These are phyloP conservation scores for Drosophila mimetica DNA, from an alignment of 2,888 invertebrate genomes.

Conservation along the genomic window DNA sequence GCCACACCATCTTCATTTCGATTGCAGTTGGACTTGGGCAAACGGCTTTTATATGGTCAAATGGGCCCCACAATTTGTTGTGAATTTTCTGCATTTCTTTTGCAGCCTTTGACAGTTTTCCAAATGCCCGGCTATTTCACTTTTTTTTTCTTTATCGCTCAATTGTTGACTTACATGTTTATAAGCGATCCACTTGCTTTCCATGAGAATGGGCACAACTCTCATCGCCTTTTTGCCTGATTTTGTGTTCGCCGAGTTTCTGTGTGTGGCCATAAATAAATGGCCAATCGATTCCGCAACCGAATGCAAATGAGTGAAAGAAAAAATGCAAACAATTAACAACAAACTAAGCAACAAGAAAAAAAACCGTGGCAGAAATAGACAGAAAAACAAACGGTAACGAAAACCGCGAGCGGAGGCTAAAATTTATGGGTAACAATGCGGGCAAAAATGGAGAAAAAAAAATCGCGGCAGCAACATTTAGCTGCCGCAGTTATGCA, in stretches of 20 bases:
- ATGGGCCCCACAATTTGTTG: conserved; percentile 57
- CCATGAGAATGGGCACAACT: conserved; percentile 60
- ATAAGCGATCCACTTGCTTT: conserved; percentile 42
- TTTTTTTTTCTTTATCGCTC: conserved; percentile 49
- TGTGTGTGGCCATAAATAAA: conserved; percentile 57
- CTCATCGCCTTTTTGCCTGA: conserved; percentile 16
- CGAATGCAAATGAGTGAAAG: conserved; percentile 70
- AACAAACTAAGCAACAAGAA: conserved; percentile 24
- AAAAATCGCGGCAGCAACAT: conserved; percentile 51
- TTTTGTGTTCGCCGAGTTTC: conserved; percentile 17
- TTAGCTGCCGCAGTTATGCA: conserved; percentile 66
- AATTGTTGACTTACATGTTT: conserved; percentile 28
- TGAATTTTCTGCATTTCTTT: conserved; percentile 43
- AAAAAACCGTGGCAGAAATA: conserved; percentile 24
- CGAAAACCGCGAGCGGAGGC: conserved; percentile 37
- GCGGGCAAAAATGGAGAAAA: conserved; percentile 49
- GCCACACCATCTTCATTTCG: conserved; percentile 33
- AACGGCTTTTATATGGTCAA: conserved; percentile 63
- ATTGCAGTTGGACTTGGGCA: conserved; percentile 14
- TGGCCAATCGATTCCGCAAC: conserved; percentile 75
- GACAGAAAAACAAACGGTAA: conserved; percentile 40
- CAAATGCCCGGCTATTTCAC: conserved; percentile 45
- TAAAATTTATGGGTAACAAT: conserved; percentile 70
- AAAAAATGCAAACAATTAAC: conserved; percentile 68
- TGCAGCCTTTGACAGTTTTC: conserved; percentile 25